Evolutionary conservation across 2,113 vertebrate species (phyloP).

Genomic region (Budorcas taxicolor): DNA sequence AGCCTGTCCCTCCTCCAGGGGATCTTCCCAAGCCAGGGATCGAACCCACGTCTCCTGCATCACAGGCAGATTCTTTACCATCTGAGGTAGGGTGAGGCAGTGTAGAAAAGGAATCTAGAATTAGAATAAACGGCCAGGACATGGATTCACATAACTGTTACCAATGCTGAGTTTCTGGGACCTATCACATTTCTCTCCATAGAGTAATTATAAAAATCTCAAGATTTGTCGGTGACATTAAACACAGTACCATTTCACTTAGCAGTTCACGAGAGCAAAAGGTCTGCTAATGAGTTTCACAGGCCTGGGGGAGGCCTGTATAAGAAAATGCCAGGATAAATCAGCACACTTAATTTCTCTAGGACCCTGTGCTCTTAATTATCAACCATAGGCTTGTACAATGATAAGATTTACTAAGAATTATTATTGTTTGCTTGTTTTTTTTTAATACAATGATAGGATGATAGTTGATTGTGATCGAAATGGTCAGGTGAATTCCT

Average conservation of each 20-base stretch:
- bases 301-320: neutral
- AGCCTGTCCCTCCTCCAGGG: neutral
- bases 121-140: neutral
- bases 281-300: neutral
- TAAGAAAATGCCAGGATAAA: neutral
- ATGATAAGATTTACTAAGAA: neutral
- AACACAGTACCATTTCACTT: neutral
- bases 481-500: neutral
- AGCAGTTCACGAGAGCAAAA: neutral
- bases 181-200: neutral
- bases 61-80: neutral
- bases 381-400: neutral
- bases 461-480: neutral
- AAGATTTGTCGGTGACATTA: neutral
- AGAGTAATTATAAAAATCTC: neutral
- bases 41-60: neutral
- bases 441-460: neutral
- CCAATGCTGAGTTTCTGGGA: neutral
- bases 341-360: neutral
- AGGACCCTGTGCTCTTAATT: neutral
- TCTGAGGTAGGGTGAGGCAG: rapidly evolving
- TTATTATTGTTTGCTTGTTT: neutral
- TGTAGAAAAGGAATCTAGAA: neutral
- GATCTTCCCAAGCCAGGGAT: neutral
- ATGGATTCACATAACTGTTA: neutral